These are phyloP conservation scores for Aethina tumida DNA, from an alignment of 1,140 invertebrate species.

Conservation along the genomic window DNA sequence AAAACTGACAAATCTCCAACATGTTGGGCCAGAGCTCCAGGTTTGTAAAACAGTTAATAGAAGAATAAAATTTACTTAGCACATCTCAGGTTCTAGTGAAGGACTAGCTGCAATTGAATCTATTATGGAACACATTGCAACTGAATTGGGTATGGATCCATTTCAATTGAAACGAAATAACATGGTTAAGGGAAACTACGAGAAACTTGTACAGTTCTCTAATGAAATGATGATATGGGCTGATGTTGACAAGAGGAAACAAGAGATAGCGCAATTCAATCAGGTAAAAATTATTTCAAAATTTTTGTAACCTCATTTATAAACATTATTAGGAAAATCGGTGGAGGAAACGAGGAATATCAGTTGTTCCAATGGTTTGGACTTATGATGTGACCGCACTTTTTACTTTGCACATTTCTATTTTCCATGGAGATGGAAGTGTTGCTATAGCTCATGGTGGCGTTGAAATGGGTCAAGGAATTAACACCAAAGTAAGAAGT, in stretches of 20 bases:
- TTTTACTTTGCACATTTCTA: conserved; percentile 54
- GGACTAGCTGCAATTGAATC: conserved; percentile 57
- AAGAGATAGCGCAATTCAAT: conserved; percentile 52
- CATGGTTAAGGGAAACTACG: conserved; percentile 33
- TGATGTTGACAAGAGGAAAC: conserved; percentile 48
- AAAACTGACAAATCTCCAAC: conserved; percentile 9
- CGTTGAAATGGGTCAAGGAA: conserved; percentile 79
- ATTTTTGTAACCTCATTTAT: neutral
- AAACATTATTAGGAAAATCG: conserved; percentile 49
- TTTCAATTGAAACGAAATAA: conserved; percentile 55
- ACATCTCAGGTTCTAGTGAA: conserved; percentile 39
- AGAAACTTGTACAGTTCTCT: conserved; percentile 38
- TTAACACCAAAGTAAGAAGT: conserved; percentile 57
- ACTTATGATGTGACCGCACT: conserved; percentile 44
- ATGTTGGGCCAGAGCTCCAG: conserved; percentile 8
- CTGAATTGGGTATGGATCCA: conserved; percentile 53
- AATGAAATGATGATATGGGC: conserved; percentile 47
- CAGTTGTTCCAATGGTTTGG: conserved; percentile 58
- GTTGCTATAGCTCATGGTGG: conserved; percentile 67
- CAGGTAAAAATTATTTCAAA: conserved; percentile 10
- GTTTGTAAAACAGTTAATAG: too few relatives aligned
- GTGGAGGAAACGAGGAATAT: conserved; percentile 68
- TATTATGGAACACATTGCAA: conserved; percentile 75
- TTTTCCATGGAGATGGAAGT: conserved; percentile 67
- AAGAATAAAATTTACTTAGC: too few relatives aligned